phyloP scores from a whole-genome alignment of 2,888 invertebrate genomes.

The Mechanitis messenoides region DNA sequence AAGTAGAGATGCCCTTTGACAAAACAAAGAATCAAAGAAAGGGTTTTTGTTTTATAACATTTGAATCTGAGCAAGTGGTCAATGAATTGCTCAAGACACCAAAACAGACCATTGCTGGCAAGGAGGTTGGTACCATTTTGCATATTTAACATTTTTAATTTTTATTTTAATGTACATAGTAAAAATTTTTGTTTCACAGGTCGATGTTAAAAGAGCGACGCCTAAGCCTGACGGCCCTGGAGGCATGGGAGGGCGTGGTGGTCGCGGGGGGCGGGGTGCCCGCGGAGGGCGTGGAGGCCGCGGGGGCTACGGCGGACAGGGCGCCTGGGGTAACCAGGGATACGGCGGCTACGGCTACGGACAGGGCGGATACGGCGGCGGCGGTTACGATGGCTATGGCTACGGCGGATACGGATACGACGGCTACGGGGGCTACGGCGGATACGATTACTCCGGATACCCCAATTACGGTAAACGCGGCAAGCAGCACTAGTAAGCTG shows the following conservation, averaged over 20 bases:
- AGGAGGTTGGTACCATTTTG: slow-evolving; percentile 81
- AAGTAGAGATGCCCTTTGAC: slow-evolving; percentile 98
- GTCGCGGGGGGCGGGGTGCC: slow-evolving; percentile 79
- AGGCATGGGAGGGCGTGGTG: slow-evolving; percentile 80
- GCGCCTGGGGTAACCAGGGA: slow-evolving; percentile 81
- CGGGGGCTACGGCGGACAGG: slow-evolving; percentile 80
- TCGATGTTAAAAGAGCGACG: slow-evolving; percentile 96
- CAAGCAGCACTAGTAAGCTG: slow-evolving; percentile 70
- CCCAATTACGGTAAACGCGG: slow-evolving; percentile 86
- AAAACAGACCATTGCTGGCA: slow-evolving; percentile 94
- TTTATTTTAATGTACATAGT: too few species aligned
- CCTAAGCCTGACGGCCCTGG: slow-evolving; percentile 89
- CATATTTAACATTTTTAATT: background rate
- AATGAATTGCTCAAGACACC: slow-evolving; percentile 93
- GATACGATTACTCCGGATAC: slow-evolving; percentile 88
- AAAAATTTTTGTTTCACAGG: slow-evolving; percentile 58
- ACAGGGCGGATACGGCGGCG: slow-evolving; percentile 82
- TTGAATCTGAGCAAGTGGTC: slow-evolving; percentile 95
- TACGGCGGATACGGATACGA: slow-evolving; percentile 85
- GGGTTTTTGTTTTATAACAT: slow-evolving; percentile 98
- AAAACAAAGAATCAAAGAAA: slow-evolving; percentile 97
- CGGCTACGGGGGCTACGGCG: slow-evolving; percentile 86
- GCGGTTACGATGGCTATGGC: slow-evolving; percentile 85
- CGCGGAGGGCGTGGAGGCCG: slow-evolving; percentile 84
- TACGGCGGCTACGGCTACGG: slow-evolving; percentile 83